Evolutionary conservation across 2,113 vertebrate genomes (phyloP).

Genomic region (Suricata suricatta): DNA sequence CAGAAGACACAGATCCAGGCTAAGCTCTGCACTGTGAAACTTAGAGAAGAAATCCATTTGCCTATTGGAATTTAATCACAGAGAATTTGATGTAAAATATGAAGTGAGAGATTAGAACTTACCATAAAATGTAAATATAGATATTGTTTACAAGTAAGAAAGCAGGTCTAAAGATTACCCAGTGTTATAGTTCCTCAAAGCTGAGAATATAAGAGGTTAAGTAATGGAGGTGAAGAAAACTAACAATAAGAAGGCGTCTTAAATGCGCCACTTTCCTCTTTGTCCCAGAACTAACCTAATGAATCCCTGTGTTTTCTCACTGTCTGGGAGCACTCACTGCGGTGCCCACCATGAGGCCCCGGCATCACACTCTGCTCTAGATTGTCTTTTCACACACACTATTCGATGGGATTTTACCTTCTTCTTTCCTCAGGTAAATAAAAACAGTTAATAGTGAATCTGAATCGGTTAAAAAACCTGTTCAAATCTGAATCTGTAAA

Average conservation of each 20-base stretch:
- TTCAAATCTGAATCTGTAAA: no score
- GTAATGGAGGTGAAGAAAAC: background rate
- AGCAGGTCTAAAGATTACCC: background rate
- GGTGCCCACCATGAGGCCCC: background rate
- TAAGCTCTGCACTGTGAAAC: background rate
- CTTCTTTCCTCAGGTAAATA: background rate
- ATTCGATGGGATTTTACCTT: background rate
- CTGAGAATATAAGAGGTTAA: background rate
- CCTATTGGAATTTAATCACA: background rate
- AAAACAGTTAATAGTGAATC: background rate
- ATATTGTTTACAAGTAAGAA: background rate
- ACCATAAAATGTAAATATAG: background rate
- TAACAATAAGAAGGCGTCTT: background rate
- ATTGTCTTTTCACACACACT: background rate
- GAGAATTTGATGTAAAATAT: background rate
- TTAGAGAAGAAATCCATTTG: background rate
- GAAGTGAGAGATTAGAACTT: background rate
- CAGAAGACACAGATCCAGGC: background rate
- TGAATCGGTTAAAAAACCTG: background rate
- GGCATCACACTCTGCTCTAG: rapidly evolving
- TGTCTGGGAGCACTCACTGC: rapidly evolving
- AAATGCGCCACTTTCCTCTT: background rate
- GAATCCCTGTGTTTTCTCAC: background rate
- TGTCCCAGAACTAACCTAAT: background rate
- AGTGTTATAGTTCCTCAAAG: background rate